Evolutionary conservation across 2,888 invertebrate genomes (phyloP).

Genomic region (Carpatolechia fugitivella): DNA sequence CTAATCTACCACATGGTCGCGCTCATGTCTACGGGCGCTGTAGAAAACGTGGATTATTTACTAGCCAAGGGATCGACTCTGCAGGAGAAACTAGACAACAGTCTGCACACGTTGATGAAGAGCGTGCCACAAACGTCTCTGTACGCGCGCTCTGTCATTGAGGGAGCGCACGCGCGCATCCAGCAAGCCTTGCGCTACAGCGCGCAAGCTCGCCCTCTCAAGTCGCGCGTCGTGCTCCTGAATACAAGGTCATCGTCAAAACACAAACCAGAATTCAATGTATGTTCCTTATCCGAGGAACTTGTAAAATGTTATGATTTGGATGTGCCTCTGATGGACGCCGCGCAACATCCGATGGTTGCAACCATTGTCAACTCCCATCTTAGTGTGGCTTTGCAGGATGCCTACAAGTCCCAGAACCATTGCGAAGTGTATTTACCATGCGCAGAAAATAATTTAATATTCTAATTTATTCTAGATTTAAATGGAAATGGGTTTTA

Average conservation of each 20-base stretch:
- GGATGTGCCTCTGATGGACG: conserved; percentile 4
- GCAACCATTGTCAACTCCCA: conserved; percentile 16
- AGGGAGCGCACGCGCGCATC: conserved; percentile 37
- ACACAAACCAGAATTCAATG: conserved; percentile 7
- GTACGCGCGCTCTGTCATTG: conserved; percentile 38
- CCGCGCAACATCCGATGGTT: conserved; percentile 15
- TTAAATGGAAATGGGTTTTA: too few relatives aligned
- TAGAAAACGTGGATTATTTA: conserved; percentile 24
- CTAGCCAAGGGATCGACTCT: conserved; percentile 28
- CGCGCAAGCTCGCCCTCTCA: conserved; percentile 24
- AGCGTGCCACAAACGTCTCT: conserved; percentile 37
- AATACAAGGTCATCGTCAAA: conserved; percentile 24
- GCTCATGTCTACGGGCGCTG: conserved; percentile 29
- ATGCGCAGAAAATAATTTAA: too few relatives aligned
- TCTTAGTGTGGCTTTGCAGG: neutral
- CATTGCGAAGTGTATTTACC: neutral
- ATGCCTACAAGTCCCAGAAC: neutral
- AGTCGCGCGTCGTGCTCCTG: conserved; percentile 34
- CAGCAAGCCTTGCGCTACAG: conserved; percentile 27
- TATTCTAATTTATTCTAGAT: too few relatives aligned
- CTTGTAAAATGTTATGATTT: conserved; percentile 21
- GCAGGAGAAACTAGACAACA: conserved; percentile 37
- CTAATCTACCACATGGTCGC: conserved; percentile 37
- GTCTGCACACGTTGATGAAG: conserved; percentile 32
- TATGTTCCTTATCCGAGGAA: conserved; percentile 26